Percentiles rank a stretch among this genome's conserved stretches.
These are phyloP conservation scores for Ameiurus melas DNA, from an alignment of 2,113 vertebrate genomes.

Conservation along the genomic window DNA sequence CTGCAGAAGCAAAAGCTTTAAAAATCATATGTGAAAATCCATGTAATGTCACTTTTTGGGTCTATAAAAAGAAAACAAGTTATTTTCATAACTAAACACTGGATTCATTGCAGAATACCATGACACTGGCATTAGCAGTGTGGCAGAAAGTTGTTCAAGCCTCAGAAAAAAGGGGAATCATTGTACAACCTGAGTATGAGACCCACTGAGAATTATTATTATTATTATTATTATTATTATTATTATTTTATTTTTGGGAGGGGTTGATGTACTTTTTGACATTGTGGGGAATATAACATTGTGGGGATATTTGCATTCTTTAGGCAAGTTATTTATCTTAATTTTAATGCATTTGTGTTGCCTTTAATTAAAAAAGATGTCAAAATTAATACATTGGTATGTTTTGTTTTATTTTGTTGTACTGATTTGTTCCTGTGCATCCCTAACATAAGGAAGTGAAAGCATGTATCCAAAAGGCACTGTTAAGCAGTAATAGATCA, in stretches of 20 bases:
- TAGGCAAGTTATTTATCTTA: conserved; percentile 80
- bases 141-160: conserved; percentile 51
- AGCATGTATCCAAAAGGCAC: not conserved
- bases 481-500: not conserved
- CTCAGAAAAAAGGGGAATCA: conserved; percentile 64
- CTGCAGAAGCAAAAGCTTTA: conserved; percentile 80
- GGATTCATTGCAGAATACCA: conserved; percentile 71
- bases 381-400: conserved; percentile 52
- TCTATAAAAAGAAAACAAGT: conserved; percentile 70
- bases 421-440: not conserved
- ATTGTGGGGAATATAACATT: conserved; percentile 72
- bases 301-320: conserved; percentile 71
- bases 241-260: not conserved
- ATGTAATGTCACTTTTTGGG: conserved; percentile 70
- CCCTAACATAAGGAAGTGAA: not conserved
- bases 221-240: conserved; percentile 35
- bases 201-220: conserved; percentile 70
- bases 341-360: conserved; percentile 79
- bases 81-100: conserved; percentile 80
- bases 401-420: conserved; percentile 30
- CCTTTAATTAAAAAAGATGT: conserved; percentile 75
- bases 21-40: conserved; percentile 75
- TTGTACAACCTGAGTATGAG: conserved; percentile 63
- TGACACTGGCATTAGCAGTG: conserved; percentile 43
- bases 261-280: conserved; percentile 70